Evolutionary conservation across 2,888 invertebrate species (phyloP).

Genomic region (Agrochola litura): DNA sequence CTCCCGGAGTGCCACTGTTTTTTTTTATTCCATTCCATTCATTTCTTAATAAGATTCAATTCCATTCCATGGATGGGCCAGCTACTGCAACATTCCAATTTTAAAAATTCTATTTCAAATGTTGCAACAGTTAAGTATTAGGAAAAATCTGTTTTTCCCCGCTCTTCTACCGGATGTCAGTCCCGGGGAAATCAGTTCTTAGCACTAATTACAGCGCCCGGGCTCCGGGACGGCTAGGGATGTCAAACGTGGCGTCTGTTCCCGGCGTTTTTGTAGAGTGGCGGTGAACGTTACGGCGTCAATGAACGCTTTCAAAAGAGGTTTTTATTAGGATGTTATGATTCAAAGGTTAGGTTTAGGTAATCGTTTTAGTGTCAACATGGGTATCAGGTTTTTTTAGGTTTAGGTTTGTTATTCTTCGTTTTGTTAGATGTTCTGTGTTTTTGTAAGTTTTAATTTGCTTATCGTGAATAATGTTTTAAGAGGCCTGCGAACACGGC

Average conservation of each 20-base stretch:
- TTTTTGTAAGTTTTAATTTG: background rate
- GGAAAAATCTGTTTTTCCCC: constrained; percentile 9
- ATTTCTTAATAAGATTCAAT: background rate
- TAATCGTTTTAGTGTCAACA: background rate
- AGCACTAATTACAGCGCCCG: constrained; percentile 51
- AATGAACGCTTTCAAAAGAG: constrained; percentile 25
- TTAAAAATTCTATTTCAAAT: background rate
- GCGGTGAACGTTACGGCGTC: constrained; percentile 18
- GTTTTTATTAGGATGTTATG: constrained; percentile 16
- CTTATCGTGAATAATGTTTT: background rate
- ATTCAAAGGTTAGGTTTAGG: constrained; percentile 10
- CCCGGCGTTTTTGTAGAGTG: constrained; percentile 32
- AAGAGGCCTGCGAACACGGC: too few relatives aligned
- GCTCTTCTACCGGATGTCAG: constrained; percentile 36
- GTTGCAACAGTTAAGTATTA: constrained; percentile 3
- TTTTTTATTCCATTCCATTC: background rate
- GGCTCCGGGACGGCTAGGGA: constrained; percentile 1
- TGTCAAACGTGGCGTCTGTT: constrained; percentile 37
- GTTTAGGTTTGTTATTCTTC: background rate
- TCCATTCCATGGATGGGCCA: background rate
- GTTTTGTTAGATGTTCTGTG: background rate
- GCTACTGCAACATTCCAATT: background rate
- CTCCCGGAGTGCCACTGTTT: too few relatives aligned
- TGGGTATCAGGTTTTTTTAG: background rate
- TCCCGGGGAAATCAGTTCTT: constrained; percentile 46